Evolutionary conservation across 2,797 vertebrate genomes (phyloP).

Genomic region (Ptychadena robeensis): DNA sequence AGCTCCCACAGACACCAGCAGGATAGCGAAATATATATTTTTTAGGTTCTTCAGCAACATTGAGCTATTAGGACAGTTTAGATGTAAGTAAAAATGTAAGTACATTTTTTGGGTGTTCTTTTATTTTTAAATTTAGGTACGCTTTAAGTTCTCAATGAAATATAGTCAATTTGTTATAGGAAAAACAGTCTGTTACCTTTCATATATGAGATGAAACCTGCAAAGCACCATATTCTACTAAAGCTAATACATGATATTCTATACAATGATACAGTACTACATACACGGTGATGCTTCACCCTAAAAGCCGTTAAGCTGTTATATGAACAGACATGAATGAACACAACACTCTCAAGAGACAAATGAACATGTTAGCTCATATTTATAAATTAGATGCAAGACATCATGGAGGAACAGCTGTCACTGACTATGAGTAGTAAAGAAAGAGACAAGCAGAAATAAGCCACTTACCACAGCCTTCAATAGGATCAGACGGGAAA

Average conservation of each 20-base stretch:
- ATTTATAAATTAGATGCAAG: slow-evolving; percentile 51
- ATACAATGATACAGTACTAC: background rate
- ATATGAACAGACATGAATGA: slow-evolving; percentile 44
- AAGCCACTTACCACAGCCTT: slow-evolving; percentile 96
- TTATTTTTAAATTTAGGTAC: no score
- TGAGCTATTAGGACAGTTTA: no score
- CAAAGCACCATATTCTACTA: background rate
- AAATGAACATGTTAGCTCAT: slow-evolving; percentile 44
- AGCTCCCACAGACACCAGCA: no score
- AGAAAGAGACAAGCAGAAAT: slow-evolving; percentile 71
- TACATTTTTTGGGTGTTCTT: no score
- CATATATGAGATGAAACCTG: no score
- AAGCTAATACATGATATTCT: background rate
- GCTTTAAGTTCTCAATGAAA: background rate
- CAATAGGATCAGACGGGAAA: slow-evolving; percentile 83
- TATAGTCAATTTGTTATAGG: background rate
- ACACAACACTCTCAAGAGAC: slow-evolving; percentile 25
- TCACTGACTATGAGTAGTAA: slow-evolving; percentile 70
- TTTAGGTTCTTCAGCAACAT: no score
- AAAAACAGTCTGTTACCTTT: background rate
- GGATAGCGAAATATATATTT: no score
- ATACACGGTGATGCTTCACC: background rate
- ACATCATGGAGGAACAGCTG: slow-evolving; percentile 18
- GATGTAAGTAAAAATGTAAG: no score
- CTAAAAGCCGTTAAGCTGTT: slow-evolving; percentile 1